These are phyloP conservation scores for Microchrysa polita DNA, from an alignment of 2,888 invertebrate genomes.

Conservation along the genomic window DNA sequence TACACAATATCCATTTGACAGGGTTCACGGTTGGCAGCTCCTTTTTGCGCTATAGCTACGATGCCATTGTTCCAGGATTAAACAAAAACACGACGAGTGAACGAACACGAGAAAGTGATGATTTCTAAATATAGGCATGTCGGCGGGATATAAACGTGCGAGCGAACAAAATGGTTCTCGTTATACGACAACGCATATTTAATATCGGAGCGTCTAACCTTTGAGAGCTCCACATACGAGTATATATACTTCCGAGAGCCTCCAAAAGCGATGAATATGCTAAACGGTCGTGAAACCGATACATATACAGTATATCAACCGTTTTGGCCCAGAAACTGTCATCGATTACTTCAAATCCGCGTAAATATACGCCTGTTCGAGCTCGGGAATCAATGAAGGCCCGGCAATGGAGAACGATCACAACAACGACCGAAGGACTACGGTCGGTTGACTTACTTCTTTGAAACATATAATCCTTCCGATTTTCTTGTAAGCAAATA, in stretches of 20 bases:
- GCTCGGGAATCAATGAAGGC: neutral
- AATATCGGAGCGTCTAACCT: neutral
- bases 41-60: neutral
- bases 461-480: slow-evolving; percentile 18
- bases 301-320: no score
- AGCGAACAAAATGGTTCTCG: no score
- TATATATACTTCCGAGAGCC: no score
- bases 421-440: neutral
- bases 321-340: slow-evolving; percentile 4
- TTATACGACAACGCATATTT: slow-evolving; percentile 10
- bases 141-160: neutral
- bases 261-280: neutral
- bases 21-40: slow-evolving; percentile 11
- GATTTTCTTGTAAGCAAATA: slow-evolving; percentile 26
- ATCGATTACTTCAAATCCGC: slow-evolving; percentile 28
- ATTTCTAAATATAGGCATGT: slow-evolving; percentile 34
- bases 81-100: slow-evolving; percentile 18
- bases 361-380: slow-evolving; percentile 2
- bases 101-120: slow-evolving; percentile 28
- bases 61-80: slow-evolving; percentile 16
- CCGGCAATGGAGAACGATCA: neutral
- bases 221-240: neutral
- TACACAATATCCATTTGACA: neutral
- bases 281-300: neutral
- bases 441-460: slow-evolving; percentile 14